phyloP scores from a whole-genome alignment of 2,888 invertebrate genomes.

The Lumbricus terrestris region DNA sequence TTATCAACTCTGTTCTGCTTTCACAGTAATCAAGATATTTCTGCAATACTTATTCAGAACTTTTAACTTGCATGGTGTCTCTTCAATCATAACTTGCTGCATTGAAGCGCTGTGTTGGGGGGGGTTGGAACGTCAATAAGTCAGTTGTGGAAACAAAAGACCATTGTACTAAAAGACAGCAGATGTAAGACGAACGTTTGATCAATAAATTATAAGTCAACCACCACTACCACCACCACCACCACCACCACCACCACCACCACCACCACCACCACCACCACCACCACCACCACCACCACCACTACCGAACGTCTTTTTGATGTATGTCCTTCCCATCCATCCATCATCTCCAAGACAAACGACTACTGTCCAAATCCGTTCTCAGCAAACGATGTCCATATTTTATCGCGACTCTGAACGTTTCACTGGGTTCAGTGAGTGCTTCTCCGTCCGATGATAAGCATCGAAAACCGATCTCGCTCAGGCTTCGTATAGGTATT shows the following conservation, averaged over 20 bases:
- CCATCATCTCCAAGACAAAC: background rate
- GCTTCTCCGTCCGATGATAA: too few relatives aligned
- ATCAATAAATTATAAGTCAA: background rate
- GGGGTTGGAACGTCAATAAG: too few relatives aligned
- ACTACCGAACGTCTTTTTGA: background rate
- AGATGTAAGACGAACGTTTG: background rate
- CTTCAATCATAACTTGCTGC: background rate
- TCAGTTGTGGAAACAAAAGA: background rate
- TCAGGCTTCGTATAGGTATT: too few relatives aligned
- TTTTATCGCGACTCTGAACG: background rate
- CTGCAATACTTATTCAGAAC: background rate
- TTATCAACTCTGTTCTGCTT: too few relatives aligned
- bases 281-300: too few relatives aligned
- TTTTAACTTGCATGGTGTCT: background rate
- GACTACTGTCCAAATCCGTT: background rate
- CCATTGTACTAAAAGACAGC: background rate
- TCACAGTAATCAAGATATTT: background rate
- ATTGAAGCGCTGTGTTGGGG: background rate
- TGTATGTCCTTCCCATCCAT: background rate
- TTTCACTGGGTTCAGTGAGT: background rate
- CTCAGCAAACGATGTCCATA: too few relatives aligned
- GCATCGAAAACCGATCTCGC: too few relatives aligned
- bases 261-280: too few relatives aligned
- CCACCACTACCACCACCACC: too few relatives aligned
- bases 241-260: too few relatives aligned